Percentiles rank a stretch among this genome's conserved stretches.
phyloP scores from a whole-genome alignment of 2,888 invertebrate species.

The Liopterus haemorrhoidalis region DNA sequence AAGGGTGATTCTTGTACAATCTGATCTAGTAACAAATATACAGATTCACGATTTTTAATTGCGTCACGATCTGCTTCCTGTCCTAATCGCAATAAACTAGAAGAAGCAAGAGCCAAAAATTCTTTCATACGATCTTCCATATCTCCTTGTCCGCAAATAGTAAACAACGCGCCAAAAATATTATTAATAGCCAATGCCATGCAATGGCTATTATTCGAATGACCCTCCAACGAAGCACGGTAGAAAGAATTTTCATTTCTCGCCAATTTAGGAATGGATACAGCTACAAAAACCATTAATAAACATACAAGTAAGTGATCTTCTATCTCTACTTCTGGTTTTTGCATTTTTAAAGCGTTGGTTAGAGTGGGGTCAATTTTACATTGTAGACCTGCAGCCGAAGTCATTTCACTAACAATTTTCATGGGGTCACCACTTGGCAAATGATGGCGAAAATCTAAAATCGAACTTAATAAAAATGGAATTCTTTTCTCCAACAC shows the following conservation, averaged over 20 bases:
- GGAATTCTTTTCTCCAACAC: constrained; percentile 92
- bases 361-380: constrained; percentile 94
- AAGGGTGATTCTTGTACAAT: constrained; percentile 98
- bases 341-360: constrained; percentile 82
- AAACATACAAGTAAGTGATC: constrained; percentile 91
- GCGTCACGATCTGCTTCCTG: constrained; percentile 94
- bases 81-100: constrained; percentile 87
- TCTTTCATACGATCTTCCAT: constrained; percentile 98
- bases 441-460: constrained; percentile 88
- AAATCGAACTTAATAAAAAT: constrained; percentile 88
- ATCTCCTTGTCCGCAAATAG: constrained; percentile 92
- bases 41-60: constrained; percentile 90
- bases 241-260: constrained; percentile 85
- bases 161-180: constrained; percentile 93
- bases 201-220: constrained; percentile 98
- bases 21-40: constrained; percentile 92
- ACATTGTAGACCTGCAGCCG: constrained; percentile 88
- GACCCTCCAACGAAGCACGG: constrained; percentile 81
- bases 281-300: constrained; percentile 97
- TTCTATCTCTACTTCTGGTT: constrained; percentile 80
- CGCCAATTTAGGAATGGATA: constrained; percentile 92
- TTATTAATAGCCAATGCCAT: constrained; percentile 94
- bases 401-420: constrained; percentile 95
- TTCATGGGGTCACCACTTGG: constrained; percentile 85
- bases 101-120: constrained; percentile 86